phyloP scores from a whole-genome alignment of 2,113 vertebrate genomes.

The Elachura formosa region DNA sequence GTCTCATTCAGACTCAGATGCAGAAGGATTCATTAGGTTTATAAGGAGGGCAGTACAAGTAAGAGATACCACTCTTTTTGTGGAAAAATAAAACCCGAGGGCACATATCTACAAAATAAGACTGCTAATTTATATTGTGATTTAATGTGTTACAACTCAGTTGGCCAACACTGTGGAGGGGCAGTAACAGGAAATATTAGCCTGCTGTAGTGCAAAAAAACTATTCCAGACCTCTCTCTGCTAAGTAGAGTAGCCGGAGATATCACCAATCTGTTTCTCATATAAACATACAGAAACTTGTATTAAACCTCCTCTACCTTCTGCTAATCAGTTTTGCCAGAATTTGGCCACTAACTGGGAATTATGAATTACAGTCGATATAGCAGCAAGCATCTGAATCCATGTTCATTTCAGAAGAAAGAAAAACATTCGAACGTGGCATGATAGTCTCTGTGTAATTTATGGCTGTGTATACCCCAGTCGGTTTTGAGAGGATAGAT shows the following conservation, averaged over 20 bases:
- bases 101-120: background rate
- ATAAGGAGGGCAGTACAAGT: accelerated
- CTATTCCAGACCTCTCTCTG: background rate
- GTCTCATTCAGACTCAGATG: background rate
- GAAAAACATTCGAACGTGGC: background rate
- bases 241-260: background rate
- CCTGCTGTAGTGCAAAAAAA: background rate
- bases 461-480: background rate
- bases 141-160: background rate
- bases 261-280: background rate
- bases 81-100: background rate
- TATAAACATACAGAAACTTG: background rate
- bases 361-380: background rate
- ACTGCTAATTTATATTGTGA: background rate
- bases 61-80: background rate
- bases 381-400: background rate
- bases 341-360: background rate
- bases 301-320: background rate
- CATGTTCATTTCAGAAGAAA: background rate
- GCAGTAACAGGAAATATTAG: background rate
- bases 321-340: background rate
- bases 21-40: background rate
- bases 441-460: background rate
- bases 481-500: background rate
- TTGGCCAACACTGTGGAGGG: background rate